Conservation (phyloP, 2,888 invertebrate genomes). For the Drosophila testacea region DNA sequence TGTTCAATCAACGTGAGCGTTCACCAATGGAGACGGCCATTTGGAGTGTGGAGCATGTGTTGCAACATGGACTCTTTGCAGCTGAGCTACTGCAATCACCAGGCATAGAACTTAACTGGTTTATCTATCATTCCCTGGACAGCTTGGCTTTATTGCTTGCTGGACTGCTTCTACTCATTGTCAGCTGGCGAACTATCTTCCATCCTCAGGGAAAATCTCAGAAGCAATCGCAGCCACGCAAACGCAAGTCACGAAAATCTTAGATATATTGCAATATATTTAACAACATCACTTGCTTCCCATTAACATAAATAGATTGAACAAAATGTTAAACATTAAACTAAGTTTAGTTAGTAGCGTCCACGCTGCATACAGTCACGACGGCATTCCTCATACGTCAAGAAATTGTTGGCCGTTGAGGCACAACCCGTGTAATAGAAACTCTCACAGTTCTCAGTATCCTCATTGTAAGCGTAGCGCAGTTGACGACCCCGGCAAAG, state of each 20-base stretch:
- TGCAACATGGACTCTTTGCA: slow-evolving; percentile 72
- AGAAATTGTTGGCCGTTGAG: slow-evolving; percentile 77
- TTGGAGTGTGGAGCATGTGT: slow-evolving; percentile 87
- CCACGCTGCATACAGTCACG: slow-evolving; percentile 78
- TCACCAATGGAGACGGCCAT: slow-evolving; percentile 86
- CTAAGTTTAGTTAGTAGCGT: slow-evolving; percentile 62
- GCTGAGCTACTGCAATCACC: slow-evolving; percentile 74
- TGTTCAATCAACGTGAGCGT: slow-evolving; percentile 87
- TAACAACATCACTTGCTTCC: neutral
- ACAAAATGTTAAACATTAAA: slow-evolving; percentile 5
- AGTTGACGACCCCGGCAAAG: slow-evolving; percentile 73
- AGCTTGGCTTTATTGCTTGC: slow-evolving; percentile 54
- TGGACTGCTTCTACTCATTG: neutral
- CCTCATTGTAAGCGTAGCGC: slow-evolving; percentile 78
- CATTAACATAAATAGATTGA: slow-evolving; percentile 7
- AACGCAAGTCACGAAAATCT: slow-evolving; percentile 14
- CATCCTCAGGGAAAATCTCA: neutral
- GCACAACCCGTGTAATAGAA: slow-evolving; percentile 81
- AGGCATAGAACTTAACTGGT: slow-evolving; percentile 80
- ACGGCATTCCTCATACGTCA: slow-evolving; percentile 81
- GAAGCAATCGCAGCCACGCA: neutral
- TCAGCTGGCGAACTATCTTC: neutral
- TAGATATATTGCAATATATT: slow-evolving; percentile 8
- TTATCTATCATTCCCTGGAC: slow-evolving; percentile 83
- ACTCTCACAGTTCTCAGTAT: slow-evolving; percentile 77